A percentile compares a stretch with the other conserved stretches of the same genome.
Conservation (phyloP, 2,888 invertebrate genomes). For the Brenthis daphne region DNA sequence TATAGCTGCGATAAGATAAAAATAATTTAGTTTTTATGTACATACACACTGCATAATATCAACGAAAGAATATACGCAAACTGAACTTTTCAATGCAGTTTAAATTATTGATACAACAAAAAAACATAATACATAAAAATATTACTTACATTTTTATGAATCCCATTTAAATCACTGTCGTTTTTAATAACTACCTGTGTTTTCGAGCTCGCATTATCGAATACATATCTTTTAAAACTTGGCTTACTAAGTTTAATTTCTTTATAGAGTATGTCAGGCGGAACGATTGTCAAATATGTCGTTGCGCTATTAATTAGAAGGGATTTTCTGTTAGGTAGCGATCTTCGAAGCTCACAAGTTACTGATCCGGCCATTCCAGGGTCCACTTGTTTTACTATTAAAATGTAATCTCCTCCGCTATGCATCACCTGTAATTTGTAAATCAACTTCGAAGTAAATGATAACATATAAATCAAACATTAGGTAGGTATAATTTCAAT, state of each 20-base stretch:
- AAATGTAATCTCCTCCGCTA: constrained; percentile 43
- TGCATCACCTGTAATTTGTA: constrained; percentile 42
- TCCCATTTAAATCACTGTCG: constrained; percentile 25
- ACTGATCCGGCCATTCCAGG: constrained; percentile 48
- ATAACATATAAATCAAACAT: background rate
- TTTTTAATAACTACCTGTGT: constrained; percentile 23
- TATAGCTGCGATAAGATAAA: constrained; percentile 23
- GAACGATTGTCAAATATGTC: constrained; percentile 39
- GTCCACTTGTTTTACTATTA: constrained; percentile 47
- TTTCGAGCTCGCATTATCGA: constrained; percentile 25
- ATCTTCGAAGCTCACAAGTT: constrained; percentile 45
- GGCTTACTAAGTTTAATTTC: constrained; percentile 21
- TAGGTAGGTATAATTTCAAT: background rate
- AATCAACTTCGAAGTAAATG: background rate
- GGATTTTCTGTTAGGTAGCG: constrained; percentile 39
- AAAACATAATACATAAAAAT: background rate
- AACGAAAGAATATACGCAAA: background rate
- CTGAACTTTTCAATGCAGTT: background rate
- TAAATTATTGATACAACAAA: background rate
- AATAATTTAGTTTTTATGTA: background rate
- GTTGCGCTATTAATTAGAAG: constrained; percentile 38
- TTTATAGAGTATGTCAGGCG: constrained; percentile 27
- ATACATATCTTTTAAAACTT: constrained; percentile 24
- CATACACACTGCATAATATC: background rate
- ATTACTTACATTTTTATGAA: constrained; percentile 18